These are phyloP conservation scores for Campaea margaritaria DNA, from an alignment of 2,888 invertebrate species.

Conservation along the genomic window DNA sequence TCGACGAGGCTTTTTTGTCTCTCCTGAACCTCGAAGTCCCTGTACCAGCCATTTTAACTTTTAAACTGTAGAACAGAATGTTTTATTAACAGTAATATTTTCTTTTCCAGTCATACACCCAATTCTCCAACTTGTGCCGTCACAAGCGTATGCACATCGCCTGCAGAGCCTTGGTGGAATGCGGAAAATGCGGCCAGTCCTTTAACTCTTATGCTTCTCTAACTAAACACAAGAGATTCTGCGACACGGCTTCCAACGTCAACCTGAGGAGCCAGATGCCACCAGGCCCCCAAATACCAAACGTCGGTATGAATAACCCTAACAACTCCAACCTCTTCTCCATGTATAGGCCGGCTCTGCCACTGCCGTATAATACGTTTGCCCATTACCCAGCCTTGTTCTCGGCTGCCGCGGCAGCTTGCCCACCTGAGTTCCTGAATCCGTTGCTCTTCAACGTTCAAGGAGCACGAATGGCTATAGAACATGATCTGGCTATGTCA, in stretches of 20 bases:
- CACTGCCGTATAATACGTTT: constrained; percentile 88
- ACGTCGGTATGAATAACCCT: constrained; percentile 75
- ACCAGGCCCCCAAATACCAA: constrained; percentile 72
- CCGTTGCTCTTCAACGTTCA: constrained; percentile 88
- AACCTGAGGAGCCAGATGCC: constrained; percentile 78
- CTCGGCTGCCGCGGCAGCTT: constrained; percentile 78
- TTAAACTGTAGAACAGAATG: not conserved
- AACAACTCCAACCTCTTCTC: constrained; percentile 87
- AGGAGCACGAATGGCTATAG: constrained; percentile 78
- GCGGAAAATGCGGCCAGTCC: constrained; percentile 96
- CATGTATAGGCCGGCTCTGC: constrained; percentile 88
- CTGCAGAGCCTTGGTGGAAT: constrained; percentile 97
- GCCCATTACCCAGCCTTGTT: constrained; percentile 85
- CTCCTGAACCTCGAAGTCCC: no score
- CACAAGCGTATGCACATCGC: constrained; percentile 99
- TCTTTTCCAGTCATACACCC: constrained; percentile 94
- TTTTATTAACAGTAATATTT: constrained; percentile 7
- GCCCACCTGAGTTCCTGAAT: constrained; percentile 86
- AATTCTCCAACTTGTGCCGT: constrained; percentile 99
- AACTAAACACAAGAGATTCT: constrained; percentile 98
- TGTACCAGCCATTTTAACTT: no score
- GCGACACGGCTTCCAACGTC: constrained; percentile 90
- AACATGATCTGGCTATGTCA: constrained; percentile 81
- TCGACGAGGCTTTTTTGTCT: no score
- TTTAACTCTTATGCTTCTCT: constrained; percentile 96